Evolutionary conservation across 2,797 vertebrate genomes (phyloP), one percentile per base, ranked within the genome.

Genomic region (Pseudomugil gertrudae): DNA sequence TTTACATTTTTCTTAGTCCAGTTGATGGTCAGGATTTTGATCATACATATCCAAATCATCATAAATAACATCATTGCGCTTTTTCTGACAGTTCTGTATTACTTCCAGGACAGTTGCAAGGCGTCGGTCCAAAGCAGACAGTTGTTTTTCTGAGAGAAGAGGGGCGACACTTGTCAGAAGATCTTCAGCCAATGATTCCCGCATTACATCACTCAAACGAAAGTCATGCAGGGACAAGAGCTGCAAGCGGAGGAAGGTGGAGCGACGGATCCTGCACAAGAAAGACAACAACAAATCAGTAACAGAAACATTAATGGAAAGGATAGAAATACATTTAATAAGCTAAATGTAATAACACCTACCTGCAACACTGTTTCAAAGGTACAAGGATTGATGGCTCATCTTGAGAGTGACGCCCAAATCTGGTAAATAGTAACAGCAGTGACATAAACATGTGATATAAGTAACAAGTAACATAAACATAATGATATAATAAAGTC

Each of bases 351-450:
- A 40, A 40, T 40, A 40, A 40, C 13, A 4, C 19, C 87, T 92
- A 98, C 97, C 96, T 96, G 95, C 97, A 98, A 78, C 97, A 98
- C 79, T 98, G 96, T 52, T 89, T 92, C 72, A 98, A 84, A 35
- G 97, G 96, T 67, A 91, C 94, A 77, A 98, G 87, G 77, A 98
- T 96, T 55, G 96, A 96, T 0, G 94, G 94, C 83, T 98, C 97
- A 0, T 98, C 97, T 0, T 93, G 95, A 36, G 96, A 96, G 56
- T 97, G 94, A 81, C 97, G 96, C 32, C 96, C 97, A 82, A 98
- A 98, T 82, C 97, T 98, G 71, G 35, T 74, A 69, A 60, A 70
- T 48, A 73, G n/a, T 3, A 54, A 21, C 26, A 50, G 38, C n/a
- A n/a, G n/a, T n/a, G n/a, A n/a, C n/a, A n/a, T n/a, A n/a, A n/a